Conservation (phyloP, 2,888 invertebrate species). For the Epiperipatus broadwayi region DNA sequence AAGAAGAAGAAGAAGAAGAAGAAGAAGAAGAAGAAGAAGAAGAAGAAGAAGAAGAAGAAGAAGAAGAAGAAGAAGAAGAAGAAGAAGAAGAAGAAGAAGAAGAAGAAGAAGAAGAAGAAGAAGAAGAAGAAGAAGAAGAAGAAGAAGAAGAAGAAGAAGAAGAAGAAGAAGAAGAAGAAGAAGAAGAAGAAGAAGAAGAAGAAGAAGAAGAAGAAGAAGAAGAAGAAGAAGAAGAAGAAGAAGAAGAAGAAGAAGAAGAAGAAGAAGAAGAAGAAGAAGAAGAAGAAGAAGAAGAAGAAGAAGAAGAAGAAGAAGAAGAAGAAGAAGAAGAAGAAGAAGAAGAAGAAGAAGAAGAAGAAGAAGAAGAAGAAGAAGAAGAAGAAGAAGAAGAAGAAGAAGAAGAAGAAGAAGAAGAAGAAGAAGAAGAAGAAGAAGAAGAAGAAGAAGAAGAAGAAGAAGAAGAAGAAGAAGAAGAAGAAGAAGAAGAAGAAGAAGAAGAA, state of each 20-base stretch:
- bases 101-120: constrained; percentile 13
- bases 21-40: constrained; percentile 9
- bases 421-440: constrained; percentile 14
- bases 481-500: constrained; percentile 11
- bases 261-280: background rate
- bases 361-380: background rate
- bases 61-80: constrained; percentile 15
- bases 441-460: constrained; percentile 11
- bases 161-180: background rate
- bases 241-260: constrained; percentile 8
- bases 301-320: constrained; percentile 1
- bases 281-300: constrained; percentile 13
- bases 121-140: constrained; percentile 15
- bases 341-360: constrained; percentile 4
- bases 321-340: background rate
- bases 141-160: constrained; percentile 14
- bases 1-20: constrained; percentile 4
- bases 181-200: constrained; percentile 8
- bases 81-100: constrained; percentile 7
- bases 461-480: constrained; percentile 10
- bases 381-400: constrained; percentile 1
- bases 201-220: constrained; percentile 1
- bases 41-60: constrained; percentile 13
- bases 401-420: constrained; percentile 1
- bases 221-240: background rate